Base-by-base conservation (phyloP, 1,140 invertebrate species). In the Paraescarpia echinospica region DNA sequence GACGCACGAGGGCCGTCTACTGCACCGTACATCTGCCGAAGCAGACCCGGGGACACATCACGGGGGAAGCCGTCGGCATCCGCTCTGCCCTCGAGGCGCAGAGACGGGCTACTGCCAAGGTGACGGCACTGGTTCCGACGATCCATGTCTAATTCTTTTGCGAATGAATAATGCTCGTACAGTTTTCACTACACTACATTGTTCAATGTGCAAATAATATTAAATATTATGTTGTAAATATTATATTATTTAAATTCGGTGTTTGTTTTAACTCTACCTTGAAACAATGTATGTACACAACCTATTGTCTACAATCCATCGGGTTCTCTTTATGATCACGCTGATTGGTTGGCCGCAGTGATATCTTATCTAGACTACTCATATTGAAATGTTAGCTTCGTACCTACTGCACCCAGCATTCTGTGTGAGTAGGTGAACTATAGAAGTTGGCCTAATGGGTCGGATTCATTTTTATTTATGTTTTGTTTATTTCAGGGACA, bases 21-120 rank as follows among this genome's bases (percentile, higher is more conserved):
- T 96, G 95, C 91, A 94, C 94, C 90, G 94, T 93, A 48, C 95
- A 96, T 92, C 93, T 95, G n/a, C 95, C 95, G 0, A 95, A 94
- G 91, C 93, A 95, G 22, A 94, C 95, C 27, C 12, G n/a, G 33
- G 95, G 94, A 34, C 94, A 93, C 51, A 94, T 95, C 34, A 94
- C 95, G 92, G 93, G 94, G 35, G 94, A 96, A 34, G 92, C 95
- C 34, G 93, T 96, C 14, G 95, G 95, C 33, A 95, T 96, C 48
- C 94, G 94, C 90, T 93, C 94, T 27, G 95, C 95, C 27, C 91
- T 95, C 33, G 94, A 95, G 89, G 95, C 95, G 4, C 95, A 95
- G 2, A 95, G 94, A 93, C 93, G 59, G 59, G 59, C 59, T 27
- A 77, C 59, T 22, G 59, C 59, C 94, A 18, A 77, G 59, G 59